A percentile compares a stretch with the other conserved stretches of the same genome.
phyloP scores from a whole-genome alignment of 2,888 invertebrate genomes.

The Drosophila eohydei region DNA sequence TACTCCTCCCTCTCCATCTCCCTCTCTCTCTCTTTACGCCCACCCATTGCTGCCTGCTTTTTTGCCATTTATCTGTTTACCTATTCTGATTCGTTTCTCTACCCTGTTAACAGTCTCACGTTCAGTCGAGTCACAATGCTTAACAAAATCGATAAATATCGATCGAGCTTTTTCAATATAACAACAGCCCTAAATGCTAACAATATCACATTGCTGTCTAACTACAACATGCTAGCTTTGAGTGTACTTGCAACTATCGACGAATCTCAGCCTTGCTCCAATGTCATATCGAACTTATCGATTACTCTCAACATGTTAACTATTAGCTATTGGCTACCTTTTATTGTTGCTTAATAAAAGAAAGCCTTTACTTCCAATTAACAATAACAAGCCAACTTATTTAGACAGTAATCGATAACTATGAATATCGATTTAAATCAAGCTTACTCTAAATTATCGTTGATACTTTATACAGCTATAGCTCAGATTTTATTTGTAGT shows the following conservation, averaged over 20 bases:
- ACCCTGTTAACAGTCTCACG: not conserved
- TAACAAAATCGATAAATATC: slow-evolving; percentile 4
- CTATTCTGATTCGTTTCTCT: not conserved
- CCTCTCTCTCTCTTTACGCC: not conserved
- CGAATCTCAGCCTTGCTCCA: not conserved
- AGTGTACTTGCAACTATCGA: not conserved
- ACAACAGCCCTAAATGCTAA: not conserved
- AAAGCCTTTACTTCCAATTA: not conserved
- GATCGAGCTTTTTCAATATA: not conserved
- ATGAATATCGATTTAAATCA: not conserved
- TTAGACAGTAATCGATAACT: not conserved
- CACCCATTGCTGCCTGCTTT: not conserved
- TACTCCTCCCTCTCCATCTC: not conserved
- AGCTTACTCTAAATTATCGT: no score
- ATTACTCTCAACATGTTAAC: not conserved
- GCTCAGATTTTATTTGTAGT: not conserved
- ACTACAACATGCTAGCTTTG: not conserved
- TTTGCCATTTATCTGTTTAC: slow-evolving; percentile 2
- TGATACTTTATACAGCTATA: no score
- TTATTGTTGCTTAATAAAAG: no score
- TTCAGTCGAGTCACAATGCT: not conserved
- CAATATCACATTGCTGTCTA: not conserved
- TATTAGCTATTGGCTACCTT: no score
- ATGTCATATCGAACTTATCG: not conserved
- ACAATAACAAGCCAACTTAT: not conserved